Evolutionary conservation across 2,888 invertebrate species (phyloP), one percentile per base, ranked within the genome.

Genomic region (Ypsolopha scabrella): DNA sequence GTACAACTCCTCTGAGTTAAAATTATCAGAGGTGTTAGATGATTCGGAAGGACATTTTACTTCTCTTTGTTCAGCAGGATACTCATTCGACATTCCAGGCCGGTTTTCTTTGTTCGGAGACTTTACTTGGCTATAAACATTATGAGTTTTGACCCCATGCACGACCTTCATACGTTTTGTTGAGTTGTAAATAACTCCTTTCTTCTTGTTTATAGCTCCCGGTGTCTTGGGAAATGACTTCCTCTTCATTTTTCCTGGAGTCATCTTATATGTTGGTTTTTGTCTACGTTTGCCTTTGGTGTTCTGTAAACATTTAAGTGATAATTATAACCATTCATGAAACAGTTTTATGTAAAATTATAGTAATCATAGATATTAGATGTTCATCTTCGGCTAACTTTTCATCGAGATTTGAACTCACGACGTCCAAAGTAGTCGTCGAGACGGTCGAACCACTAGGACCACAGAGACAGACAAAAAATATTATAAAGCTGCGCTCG

Each of bases 211-310:
- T 33, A 82, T 62, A 35, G 73, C 55, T 6, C 75, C 73, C 38
- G 86, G 86, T 6, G 85, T 80, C 56, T 80, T 83, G 9, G 7
- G n/a, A 6, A 57, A 52, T n/a, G 58, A 51, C 54, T 76, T 83
- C 60, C 76, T 85, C 59, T 77, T 76, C 44, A 73, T 69, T 63
- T 82, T 85, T 57, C 81, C 80, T 55, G 82, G 86, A 7, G 86
- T 81, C 55, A 64, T 67, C 58, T 81, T 86, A 48, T 68, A 71
- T 41, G 62, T 58, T 60, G 79, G 83, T 7, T 61, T 50, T 57
- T 70, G 72, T 38, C 53, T 64, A 8, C 55, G 62, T 59, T 74
- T 81, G 0, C 65, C 66, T 62, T 80, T 80, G 8, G 69, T 56
- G 55, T 67, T 68, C 85, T 85, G 75, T 57, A 81, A 79, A n/a